Evolutionary conservation across 2,797 vertebrate genomes (phyloP), one percentile per base, ranked within the genome.

Genomic region (Eremophila alpestris): DNA sequence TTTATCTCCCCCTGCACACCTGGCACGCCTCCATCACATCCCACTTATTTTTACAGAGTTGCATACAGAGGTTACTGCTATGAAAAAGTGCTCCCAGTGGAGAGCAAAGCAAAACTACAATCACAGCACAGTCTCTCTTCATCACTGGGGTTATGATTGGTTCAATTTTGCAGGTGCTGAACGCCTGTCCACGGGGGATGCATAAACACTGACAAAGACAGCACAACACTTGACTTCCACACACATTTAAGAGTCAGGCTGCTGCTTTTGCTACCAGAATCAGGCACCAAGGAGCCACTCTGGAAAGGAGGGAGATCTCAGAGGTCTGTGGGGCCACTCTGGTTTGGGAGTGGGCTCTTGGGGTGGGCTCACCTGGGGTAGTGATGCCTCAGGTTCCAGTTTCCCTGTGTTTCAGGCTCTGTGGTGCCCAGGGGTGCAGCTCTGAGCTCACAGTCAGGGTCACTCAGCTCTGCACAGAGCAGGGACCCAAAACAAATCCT

Each of bases 1-100:
- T 93, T 92, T 87, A 87, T 96, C 93, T 95, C 88, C 45, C 78
- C 43, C 75, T 74, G 75, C 75, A 95, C 83, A 82, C 90, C 93
- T 79, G 77, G 62, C 58, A 59, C 20, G 5, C 36, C 75, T 80
- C 60, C 83, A 70, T 51, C 89, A 56, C 21, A 54, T 17, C 86
- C 79, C 88, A 85, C 41, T 87, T 36, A 60, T 34, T 79, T 70
- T 48, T 49, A 13, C 56, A 80, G 45, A 1, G 26, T 24, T 83
- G 34, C 51, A 73, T 21, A 10, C 36, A 49, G 58, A 90, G 36
- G 63, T 46, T 64, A 40, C 63, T 64, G 81, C 83, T 80, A 34
- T 46, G 70, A 63, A 86, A 93, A 87, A 36, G 30, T 45, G 67
- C 52, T 96, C 83, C 88, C 80, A 49, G 41, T 4, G 49, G 93